Conservation (phyloP, 2,888 invertebrate species). For the Drosophila dives region DNA sequence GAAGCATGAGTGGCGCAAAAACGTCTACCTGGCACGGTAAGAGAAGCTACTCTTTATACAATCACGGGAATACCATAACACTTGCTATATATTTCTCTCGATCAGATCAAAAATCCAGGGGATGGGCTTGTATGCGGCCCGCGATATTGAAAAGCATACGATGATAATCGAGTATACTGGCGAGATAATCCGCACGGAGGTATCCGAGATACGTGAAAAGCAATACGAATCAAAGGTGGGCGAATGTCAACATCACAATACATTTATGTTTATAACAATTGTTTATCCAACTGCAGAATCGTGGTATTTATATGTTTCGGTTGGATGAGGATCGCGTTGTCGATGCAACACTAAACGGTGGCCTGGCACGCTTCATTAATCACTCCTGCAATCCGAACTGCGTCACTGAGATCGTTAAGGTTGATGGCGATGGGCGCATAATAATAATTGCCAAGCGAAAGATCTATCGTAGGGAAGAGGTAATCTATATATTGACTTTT, state of each 20-base stretch:
- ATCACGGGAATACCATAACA: not conserved
- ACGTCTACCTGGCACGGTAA: conserved; percentile 97
- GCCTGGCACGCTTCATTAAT: conserved; percentile 98
- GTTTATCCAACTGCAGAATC: conserved; percentile 88
- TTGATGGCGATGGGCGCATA: conserved; percentile 97
- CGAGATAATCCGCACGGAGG: conserved; percentile 97
- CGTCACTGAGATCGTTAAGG: conserved; percentile 98
- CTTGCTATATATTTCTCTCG: not conserved
- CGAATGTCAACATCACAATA: not conserved
- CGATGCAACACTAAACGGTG: conserved; percentile 98
- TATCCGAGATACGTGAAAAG: conserved; percentile 97
- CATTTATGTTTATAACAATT: not conserved
- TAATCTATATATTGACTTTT: conserved; percentile 82
- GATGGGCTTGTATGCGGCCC: conserved; percentile 97
- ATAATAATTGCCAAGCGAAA: conserved; percentile 99
- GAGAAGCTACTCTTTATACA: conserved; percentile 3
- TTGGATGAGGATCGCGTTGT: conserved; percentile 98
- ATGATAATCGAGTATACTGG: conserved; percentile 99
- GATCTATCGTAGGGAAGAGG: conserved; percentile 98
- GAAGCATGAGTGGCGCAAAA: conserved; percentile 99
- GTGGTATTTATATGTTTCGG: conserved; percentile 99
- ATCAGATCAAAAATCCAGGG: conserved; percentile 96
- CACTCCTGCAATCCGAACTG: conserved; percentile 99
- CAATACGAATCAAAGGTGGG: conserved; percentile 91
- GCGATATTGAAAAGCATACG: conserved; percentile 98